phyloP scores from a whole-genome alignment of 2,113 vertebrate species.

The Marmota flaviventris region DNA sequence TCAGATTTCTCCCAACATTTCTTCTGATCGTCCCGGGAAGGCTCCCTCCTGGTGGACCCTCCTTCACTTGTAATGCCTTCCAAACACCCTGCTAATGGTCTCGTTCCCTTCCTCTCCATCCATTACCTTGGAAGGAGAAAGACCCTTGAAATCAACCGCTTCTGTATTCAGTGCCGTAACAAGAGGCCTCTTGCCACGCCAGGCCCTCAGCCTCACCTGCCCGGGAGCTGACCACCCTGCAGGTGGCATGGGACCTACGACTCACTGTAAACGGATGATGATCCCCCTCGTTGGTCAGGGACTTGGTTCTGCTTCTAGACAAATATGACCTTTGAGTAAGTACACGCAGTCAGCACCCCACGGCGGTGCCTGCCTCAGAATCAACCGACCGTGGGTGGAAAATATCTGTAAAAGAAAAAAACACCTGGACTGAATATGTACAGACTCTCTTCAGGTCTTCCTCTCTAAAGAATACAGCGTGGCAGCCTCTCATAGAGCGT shows the following conservation, averaged over 20 bases:
- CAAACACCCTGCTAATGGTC: not conserved
- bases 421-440: not conserved
- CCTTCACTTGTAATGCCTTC: not conserved
- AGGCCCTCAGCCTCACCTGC: not conserved
- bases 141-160: not conserved
- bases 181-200: not conserved
- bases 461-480: not conserved
- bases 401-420: not conserved
- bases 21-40: not conserved
- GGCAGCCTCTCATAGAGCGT: too few species aligned
- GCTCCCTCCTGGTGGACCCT: not conserved
- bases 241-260: not conserved
- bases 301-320: not conserved
- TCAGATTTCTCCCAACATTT: not conserved
- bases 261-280: not conserved
- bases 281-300: not conserved
- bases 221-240: rapidly evolving
- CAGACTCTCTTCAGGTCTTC: not conserved
- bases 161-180: not conserved
- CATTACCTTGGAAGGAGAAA: not conserved
- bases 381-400: not conserved
- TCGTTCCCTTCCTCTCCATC: rapidly evolving
- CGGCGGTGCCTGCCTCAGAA: not conserved
- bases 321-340: not conserved
- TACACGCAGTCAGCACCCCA: too few species aligned